A percentile compares a stretch with the other conserved stretches of the same genome.
phyloP scores from a whole-genome alignment of 2,797 vertebrate species.

The Chanos chanos region DNA sequence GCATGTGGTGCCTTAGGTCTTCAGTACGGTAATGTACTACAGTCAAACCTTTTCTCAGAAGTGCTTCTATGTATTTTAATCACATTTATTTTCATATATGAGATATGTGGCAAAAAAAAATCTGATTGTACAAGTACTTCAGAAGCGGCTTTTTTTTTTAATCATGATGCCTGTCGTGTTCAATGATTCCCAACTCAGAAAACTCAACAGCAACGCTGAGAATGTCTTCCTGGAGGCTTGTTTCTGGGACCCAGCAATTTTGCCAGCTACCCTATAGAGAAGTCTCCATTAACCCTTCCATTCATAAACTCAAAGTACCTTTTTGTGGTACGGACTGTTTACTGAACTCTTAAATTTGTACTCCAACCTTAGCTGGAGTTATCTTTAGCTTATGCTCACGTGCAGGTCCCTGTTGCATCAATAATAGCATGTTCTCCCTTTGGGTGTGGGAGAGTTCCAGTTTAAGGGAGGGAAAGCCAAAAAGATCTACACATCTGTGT shows the following conservation, averaged over 20 bases:
- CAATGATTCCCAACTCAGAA: conserved; percentile 57
- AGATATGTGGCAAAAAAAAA: too few species aligned
- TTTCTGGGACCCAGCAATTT: conserved; percentile 77
- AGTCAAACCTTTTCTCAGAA: too few species aligned
- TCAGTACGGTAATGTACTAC: too few species aligned
- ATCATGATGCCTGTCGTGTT: conserved; percentile 4
- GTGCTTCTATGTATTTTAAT: too few species aligned
- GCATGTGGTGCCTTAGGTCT: too few species aligned
- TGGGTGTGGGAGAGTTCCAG: conserved; percentile 70
- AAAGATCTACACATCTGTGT: conserved; percentile 61
- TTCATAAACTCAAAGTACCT: conserved; percentile 80
- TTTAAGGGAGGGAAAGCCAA: conserved; percentile 62
- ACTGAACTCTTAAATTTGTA: conserved; percentile 81
- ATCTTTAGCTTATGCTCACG: conserved; percentile 76
- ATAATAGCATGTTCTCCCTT: conserved; percentile 69
- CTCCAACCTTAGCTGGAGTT: conserved; percentile 71
- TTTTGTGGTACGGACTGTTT: conserved; percentile 78
- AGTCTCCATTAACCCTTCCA: conserved; percentile 73
- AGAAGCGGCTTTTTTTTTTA: too few species aligned
- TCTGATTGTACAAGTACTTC: too few species aligned
- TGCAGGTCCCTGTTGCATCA: conserved; percentile 69
- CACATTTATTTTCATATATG: too few species aligned
- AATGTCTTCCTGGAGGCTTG: conserved; percentile 60
- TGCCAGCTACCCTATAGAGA: conserved; percentile 64
- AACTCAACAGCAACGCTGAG: conserved; percentile 62